Evolutionary conservation across 2,888 invertebrate species (phyloP).

Genomic region (Drosophila nigritarsus): DNA sequence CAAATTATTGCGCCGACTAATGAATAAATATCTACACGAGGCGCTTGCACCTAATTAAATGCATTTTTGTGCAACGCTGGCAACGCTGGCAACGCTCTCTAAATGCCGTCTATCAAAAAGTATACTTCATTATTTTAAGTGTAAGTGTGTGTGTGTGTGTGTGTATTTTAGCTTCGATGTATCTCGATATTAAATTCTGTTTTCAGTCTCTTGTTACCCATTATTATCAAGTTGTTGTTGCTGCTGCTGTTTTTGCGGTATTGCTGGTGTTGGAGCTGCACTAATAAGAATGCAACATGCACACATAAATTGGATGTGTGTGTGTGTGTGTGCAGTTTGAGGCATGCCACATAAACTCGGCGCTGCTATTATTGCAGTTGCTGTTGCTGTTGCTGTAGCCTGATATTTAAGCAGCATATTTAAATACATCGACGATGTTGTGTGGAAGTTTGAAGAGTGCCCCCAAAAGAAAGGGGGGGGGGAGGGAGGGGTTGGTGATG

Average conservation of each 20-base stretch:
- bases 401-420: conserved; percentile 68
- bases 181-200: conserved; percentile 39
- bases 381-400: conserved; percentile 20
- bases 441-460: conserved; percentile 33
- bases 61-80: conserved; percentile 35
- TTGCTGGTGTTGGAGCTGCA: conserved; percentile 64
- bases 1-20: conserved; percentile 65
- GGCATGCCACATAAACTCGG: conserved; percentile 74
- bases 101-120: conserved; percentile 6
- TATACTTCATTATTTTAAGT: conserved; percentile 38
- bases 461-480: background rate
- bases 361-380: conserved; percentile 42
- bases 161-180: conserved; percentile 13
- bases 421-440: conserved; percentile 53
- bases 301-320: conserved; percentile 29
- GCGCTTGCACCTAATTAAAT: conserved; percentile 45
- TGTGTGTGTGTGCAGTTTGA: conserved; percentile 53
- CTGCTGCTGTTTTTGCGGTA: conserved; percentile 25
- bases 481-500: background rate
- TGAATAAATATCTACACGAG: conserved; percentile 65
- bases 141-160: conserved; percentile 1
- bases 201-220: conserved; percentile 15
- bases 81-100: too few relatives aligned
- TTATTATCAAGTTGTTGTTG: conserved; percentile 21
- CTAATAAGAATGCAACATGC: conserved; percentile 57